Evolutionary conservation across 2,113 vertebrate genomes (phyloP), one percentile per base, ranked within the genome.

Genomic region (Gila orcuttii): DNA sequence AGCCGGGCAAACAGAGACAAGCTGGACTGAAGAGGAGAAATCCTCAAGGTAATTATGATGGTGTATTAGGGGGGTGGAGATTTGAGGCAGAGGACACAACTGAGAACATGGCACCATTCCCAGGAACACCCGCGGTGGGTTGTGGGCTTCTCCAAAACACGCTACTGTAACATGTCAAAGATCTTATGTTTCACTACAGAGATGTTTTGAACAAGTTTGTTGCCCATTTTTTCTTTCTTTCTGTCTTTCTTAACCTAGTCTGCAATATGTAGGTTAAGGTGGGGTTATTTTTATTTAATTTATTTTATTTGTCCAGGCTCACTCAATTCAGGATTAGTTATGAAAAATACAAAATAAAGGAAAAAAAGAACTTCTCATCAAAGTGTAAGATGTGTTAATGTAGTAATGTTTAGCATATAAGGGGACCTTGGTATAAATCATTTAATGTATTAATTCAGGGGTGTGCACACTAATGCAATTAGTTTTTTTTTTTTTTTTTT

Each of bases 21-120:
- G 80, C 87, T 86, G 84, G 84, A 90, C 68, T 89, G 71, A 88
- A 64, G 86, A 84, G 85, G 80, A 75, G 85, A 92, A 90, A 89
- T 80, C 85, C 88, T 85, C 86, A 89, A 88, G 90, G 90, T 93
- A 92, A 93, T 93, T 93, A 93, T 90, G 90, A 91, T 91, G 91
- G 89, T 88, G 88, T 86, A 91, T 91, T 28, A 28, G 39, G 84
- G 69, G 86, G 90, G 88, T 90, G 87, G 71, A 64, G 88, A 85
- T 71, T 21, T 81, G 75, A 55, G 62, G 79, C 36, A 82, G 31
- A 83, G 66, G 74, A 82, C 73, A 83, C 89, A 89, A 89, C 42
- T 71, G 86, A 89, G 82, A 84, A 84, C 88, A 89, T 93, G 90
- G 92, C 92, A 87, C 68, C 78, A 83, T 73, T 88, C 92, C 90